These are phyloP conservation scores for Tenthredo distinguenda DNA, from an alignment of 2,888 invertebrate species.

Conservation along the genomic window DNA sequence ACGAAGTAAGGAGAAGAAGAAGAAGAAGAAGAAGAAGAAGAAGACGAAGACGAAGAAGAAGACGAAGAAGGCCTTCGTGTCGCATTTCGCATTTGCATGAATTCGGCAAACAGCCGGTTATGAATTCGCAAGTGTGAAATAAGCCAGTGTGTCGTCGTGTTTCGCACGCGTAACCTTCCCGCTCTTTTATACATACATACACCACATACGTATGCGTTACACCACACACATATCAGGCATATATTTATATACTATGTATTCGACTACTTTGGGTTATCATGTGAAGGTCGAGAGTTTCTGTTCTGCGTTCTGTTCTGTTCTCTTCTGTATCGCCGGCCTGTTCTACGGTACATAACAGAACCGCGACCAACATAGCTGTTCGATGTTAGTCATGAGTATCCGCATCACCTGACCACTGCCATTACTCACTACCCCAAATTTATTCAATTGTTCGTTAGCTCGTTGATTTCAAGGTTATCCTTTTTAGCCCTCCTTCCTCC, in stretches of 20 bases:
- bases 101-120: slow-evolving; percentile 70
- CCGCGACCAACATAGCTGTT: too few relatives aligned
- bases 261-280: slow-evolving; percentile 61
- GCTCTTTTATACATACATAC: not conserved
- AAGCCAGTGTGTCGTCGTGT: slow-evolving; percentile 26
- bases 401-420: slow-evolving; percentile 12
- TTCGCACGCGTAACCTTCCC: slow-evolving; percentile 9
- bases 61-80: not conserved
- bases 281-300: slow-evolving; percentile 61
- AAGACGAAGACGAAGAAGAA: not conserved
- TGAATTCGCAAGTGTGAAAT: slow-evolving; percentile 59
- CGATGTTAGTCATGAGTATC: slow-evolving; percentile 16
- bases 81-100: slow-evolving; percentile 66
- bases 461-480: not conserved
- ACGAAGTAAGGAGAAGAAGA: not conserved
- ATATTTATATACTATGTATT: slow-evolving; percentile 13
- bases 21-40: not conserved
- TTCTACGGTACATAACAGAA: not conserved
- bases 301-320: not conserved
- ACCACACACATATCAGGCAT: not conserved
- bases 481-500: slow-evolving; percentile 6
- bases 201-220: not conserved
- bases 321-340: not conserved
- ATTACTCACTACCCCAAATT: not conserved
- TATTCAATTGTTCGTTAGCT: slow-evolving; percentile 36